phyloP scores from a whole-genome alignment of 2,888 invertebrate genomes.

The Pammene fasciana region DNA sequence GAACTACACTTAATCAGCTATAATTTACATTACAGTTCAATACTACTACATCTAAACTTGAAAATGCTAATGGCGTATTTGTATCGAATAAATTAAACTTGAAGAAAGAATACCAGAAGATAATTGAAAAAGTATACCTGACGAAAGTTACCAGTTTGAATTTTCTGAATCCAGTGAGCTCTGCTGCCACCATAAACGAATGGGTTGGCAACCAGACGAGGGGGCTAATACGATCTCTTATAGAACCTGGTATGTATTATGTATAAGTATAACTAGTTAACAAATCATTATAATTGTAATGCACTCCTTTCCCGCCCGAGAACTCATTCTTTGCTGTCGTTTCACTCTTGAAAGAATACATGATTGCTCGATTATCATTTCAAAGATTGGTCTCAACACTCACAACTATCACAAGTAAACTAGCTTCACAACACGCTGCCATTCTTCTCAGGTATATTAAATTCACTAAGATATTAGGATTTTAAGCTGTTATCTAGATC shows the following conservation, averaged over 20 bases:
- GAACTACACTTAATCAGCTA: neutral
- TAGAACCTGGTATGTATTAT: conserved; percentile 74
- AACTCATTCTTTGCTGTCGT: too few species aligned
- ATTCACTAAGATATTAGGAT: too few species aligned
- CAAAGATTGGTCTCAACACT: too few species aligned
- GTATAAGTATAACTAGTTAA: conserved; percentile 38
- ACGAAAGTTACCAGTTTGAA: conserved; percentile 77
- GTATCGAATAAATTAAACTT: conserved; percentile 69
- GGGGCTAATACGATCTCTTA: conserved; percentile 80
- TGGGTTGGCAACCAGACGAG: conserved; percentile 84
- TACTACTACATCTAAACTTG: conserved; percentile 58
- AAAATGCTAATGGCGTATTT: conserved; percentile 79
- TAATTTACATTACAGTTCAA: conserved; percentile 58
- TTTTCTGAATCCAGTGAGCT: conserved; percentile 70
- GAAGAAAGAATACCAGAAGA: conserved; percentile 69
- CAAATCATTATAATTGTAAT: too few species aligned
- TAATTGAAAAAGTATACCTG: conserved; percentile 74
- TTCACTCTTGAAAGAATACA: too few species aligned
- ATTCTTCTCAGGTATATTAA: too few species aligned
- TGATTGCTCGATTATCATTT: too few species aligned
- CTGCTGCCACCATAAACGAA: conserved; percentile 80
- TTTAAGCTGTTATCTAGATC: too few species aligned
- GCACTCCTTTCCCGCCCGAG: too few species aligned
- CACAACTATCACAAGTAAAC: too few species aligned
- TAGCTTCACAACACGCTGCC: too few species aligned